Conservation (phyloP, 2,888 invertebrate genomes). For the Drosophila emarginata region DNA sequence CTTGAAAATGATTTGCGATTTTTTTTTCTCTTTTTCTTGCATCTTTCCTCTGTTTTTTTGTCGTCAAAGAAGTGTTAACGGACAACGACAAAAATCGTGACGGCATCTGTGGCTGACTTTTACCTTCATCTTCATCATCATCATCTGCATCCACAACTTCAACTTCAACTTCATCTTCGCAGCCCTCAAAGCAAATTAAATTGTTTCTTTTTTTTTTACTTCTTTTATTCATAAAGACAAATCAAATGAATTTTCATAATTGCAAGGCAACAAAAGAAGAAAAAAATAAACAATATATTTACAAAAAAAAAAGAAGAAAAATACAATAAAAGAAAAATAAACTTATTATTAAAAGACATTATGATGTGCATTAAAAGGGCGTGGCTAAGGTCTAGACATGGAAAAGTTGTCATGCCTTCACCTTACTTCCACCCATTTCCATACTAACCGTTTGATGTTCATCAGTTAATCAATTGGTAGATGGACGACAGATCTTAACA, state of each 20-base stretch:
- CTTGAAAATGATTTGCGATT: slow-evolving; percentile 63
- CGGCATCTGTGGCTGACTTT: slow-evolving; percentile 7
- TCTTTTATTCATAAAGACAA: slow-evolving; percentile 57
- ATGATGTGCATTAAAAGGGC: slow-evolving; percentile 17
- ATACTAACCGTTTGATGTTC: too few species aligned
- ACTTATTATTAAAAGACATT: slow-evolving; percentile 32
- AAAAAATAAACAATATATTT: not conserved
- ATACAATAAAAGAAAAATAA: not conserved
- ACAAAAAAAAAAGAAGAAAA: not conserved
- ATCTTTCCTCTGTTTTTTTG: slow-evolving; percentile 34
- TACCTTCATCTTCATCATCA: slow-evolving; percentile 1
- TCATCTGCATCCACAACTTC: too few species aligned
- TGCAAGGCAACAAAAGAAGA: slow-evolving; percentile 29
- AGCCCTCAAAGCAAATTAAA: slow-evolving; percentile 52
- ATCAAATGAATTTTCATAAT: slow-evolving; percentile 72
- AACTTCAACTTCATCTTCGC: slow-evolving; percentile 12
- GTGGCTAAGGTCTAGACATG: slow-evolving; percentile 31
- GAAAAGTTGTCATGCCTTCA: slow-evolving; percentile 15
- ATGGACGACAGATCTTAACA: too few species aligned
- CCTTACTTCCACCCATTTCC: not conserved
- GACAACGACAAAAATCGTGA: slow-evolving; percentile 7
- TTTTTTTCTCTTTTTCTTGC: slow-evolving; percentile 54
- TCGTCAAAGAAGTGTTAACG: slow-evolving; percentile 41
- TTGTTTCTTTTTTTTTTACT: slow-evolving; percentile 24
- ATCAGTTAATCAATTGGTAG: too few species aligned